Evolutionary conservation across 2,113 vertebrate species (phyloP).

Genomic region (Antidorcas marsupialis): DNA sequence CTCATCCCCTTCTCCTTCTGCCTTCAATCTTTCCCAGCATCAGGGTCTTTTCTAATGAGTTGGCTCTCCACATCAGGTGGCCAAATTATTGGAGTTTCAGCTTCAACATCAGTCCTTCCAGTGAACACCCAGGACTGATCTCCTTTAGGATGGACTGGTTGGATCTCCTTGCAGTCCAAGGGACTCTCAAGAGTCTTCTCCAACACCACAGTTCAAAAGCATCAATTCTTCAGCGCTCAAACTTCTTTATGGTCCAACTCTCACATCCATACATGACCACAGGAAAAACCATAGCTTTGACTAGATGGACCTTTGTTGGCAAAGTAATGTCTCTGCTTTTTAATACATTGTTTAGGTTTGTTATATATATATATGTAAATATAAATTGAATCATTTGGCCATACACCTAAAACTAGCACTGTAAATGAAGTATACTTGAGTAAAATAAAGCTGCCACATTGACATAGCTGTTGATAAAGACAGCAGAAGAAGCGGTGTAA

Average conservation of each 20-base stretch:
- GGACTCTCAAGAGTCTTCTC: not conserved
- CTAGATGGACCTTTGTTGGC: not conserved
- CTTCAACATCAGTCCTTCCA: not conserved
- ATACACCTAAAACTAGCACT: not conserved
- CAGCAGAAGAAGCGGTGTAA: not conserved
- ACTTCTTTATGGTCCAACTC: not conserved
- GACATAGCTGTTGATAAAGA: not conserved
- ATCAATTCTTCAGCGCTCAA: fast-evolving
- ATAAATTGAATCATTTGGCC: not conserved
- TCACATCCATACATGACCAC: not conserved
- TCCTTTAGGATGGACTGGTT: not conserved
- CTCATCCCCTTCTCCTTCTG: not conserved
- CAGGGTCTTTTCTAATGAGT: not conserved
- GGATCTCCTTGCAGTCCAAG: not conserved
- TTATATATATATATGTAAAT: too few species aligned
- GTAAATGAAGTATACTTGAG: not conserved
- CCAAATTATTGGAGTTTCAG: not conserved
- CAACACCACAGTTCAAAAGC: not conserved
- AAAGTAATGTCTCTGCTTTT: not conserved
- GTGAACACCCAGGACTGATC: not conserved
- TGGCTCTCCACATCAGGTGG: not conserved
- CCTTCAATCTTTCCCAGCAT: not conserved
- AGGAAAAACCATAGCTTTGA: not conserved
- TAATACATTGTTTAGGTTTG: too few species aligned
- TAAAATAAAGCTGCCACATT: not conserved